Percentiles rank a stretch among this genome's conserved stretches.
Conservation (phyloP, 2,888 invertebrate species). For the Apomyelois bistriatella region DNA sequence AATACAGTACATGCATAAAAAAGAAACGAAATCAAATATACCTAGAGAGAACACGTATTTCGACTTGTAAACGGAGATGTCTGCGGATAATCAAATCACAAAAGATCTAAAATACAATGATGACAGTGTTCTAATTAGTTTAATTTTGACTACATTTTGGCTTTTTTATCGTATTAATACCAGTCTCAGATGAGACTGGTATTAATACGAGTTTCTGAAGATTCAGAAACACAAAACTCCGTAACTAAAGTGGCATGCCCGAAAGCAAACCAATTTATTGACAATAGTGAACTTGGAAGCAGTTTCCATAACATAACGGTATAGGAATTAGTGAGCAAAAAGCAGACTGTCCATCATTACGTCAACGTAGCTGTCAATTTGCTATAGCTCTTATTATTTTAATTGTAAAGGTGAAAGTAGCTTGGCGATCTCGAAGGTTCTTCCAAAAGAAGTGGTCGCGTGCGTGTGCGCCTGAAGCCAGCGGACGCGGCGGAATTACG, state of each 20-base stretch:
- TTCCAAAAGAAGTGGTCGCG: slow-evolving; percentile 49
- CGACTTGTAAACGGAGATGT: too few relatives aligned
- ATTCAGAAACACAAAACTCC: not conserved
- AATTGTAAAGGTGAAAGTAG: slow-evolving; percentile 37
- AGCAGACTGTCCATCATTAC: slow-evolving; percentile 38
- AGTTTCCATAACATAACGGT: slow-evolving; percentile 66
- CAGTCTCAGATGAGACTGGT: too few relatives aligned
- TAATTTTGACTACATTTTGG: too few relatives aligned
- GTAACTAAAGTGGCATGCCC: not conserved
- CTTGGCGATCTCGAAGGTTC: slow-evolving; percentile 36
- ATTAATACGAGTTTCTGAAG: too few relatives aligned
- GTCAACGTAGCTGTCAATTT: slow-evolving; percentile 25
- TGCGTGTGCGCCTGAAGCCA: slow-evolving; percentile 68
- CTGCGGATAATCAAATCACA: too few relatives aligned
- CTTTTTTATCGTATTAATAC: too few relatives aligned
- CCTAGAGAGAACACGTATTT: too few relatives aligned
- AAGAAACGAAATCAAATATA: too few relatives aligned
- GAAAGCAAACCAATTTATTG: slow-evolving; percentile 22
- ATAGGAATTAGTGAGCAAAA: slow-evolving; percentile 50
- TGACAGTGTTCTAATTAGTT: too few relatives aligned
- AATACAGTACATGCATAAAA: too few relatives aligned
- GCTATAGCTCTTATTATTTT: slow-evolving; percentile 23
- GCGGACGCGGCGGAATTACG: slow-evolving; percentile 70
- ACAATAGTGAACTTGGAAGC: slow-evolving; percentile 53
- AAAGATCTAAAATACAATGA: too few relatives aligned